Evolutionary conservation across 2,888 invertebrate species (phyloP).

Genomic region (Epinotia demarniana): DNA sequence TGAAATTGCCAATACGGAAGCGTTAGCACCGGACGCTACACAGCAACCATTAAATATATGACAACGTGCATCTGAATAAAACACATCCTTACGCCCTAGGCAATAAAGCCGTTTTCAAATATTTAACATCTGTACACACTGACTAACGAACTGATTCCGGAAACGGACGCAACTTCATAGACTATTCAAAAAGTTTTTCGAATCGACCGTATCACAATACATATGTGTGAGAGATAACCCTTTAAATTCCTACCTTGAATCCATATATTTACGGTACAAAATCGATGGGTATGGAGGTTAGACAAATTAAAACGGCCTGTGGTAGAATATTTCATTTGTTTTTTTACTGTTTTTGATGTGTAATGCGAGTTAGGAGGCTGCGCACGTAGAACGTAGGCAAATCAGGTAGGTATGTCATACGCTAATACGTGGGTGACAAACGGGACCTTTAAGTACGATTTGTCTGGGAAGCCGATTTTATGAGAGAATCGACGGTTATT

Average conservation of each 20-base stretch:
- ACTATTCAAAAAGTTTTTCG: constrained; percentile 54
- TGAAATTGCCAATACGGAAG: constrained; percentile 28
- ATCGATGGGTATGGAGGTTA: constrained; percentile 7
- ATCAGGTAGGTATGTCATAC: constrained; percentile 38
- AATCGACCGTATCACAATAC: constrained; percentile 21
- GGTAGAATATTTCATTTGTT: constrained; percentile 6
- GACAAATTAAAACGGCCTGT: neutral
- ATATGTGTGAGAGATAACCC: neutral
- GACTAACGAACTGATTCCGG: constrained; percentile 53
- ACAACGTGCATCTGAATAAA: neutral
- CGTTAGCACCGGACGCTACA: constrained; percentile 13
- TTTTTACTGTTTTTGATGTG: constrained; percentile 14
- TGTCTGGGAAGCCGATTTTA: neutral
- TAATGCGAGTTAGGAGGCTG: constrained; percentile 3
- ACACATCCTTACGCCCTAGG: neutral
- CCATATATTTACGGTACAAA: neutral
- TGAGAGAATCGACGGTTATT: constrained; percentile 1
- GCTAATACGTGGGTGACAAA: constrained; percentile 19
- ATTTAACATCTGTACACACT: constrained; percentile 40
- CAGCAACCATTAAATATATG: neutral
- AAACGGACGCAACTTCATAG: constrained; percentile 48
- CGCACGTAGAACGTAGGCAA: constrained; percentile 21
- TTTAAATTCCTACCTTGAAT: constrained; percentile 7
- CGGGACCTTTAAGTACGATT: constrained; percentile 7
- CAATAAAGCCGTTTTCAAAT: constrained; percentile 3